Percentiles rank a stretch among this genome's conserved stretches.
These are phyloP conservation scores for Idaea straminata DNA, from an alignment of 2,888 invertebrate species.

Conservation along the genomic window DNA sequence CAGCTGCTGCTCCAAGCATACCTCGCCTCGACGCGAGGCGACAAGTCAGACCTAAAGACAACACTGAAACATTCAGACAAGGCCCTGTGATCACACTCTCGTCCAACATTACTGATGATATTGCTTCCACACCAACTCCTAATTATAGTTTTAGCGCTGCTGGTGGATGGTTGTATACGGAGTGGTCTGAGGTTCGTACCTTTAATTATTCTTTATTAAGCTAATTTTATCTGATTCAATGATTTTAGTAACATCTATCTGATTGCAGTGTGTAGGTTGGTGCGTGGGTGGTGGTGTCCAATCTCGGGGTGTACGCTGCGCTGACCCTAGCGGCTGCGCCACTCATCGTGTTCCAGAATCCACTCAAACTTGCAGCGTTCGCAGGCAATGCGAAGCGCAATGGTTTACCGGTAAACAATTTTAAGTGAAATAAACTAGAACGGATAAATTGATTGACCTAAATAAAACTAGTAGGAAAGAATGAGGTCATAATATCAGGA, in stretches of 20 bases:
- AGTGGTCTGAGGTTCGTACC: conserved; percentile 77
- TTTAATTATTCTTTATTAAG: conserved; percentile 1
- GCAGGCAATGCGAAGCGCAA: conserved; percentile 84
- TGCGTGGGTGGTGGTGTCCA: conserved; percentile 88
- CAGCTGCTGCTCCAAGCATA: conserved; percentile 43
- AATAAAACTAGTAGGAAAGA: no score
- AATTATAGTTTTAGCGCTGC: conserved; percentile 60
- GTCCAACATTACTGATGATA: conserved; percentile 54
- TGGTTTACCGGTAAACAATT: conserved; percentile 87
- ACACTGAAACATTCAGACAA: conserved; percentile 64
- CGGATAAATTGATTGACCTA: not conserved
- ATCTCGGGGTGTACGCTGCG: conserved; percentile 86
- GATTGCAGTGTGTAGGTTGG: conserved; percentile 83
- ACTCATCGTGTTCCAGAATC: conserved; percentile 81
- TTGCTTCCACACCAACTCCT: conserved; percentile 47
- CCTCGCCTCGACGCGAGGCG: conserved; percentile 64
- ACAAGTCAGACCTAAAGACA: conserved; percentile 63
- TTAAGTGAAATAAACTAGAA: not conserved
- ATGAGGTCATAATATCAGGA: no score
- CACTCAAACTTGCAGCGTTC: conserved; percentile 84
- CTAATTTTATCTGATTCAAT: conserved; percentile 4
- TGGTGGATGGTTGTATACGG: conserved; percentile 81
- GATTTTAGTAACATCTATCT: conserved; percentile 11
- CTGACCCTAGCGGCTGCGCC: conserved; percentile 82
- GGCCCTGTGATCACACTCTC: conserved; percentile 64